Base-by-base conservation (phyloP, 2,888 invertebrate species). In the Drosophila eohydei region DNA sequence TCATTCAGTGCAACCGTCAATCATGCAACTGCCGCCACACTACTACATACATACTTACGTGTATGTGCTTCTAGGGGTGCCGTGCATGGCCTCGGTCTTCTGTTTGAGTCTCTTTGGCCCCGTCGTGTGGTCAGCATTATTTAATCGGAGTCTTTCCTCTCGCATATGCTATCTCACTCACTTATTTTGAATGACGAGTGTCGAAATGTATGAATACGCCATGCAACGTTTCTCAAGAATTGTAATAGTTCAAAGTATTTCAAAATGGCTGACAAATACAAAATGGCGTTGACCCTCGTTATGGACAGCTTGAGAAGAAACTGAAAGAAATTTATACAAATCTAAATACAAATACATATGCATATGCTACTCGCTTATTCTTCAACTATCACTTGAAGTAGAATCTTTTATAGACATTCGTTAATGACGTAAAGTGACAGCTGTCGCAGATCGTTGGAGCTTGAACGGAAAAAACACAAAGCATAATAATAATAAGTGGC, bases 1-100 rank as follows among this genome's bases (percentile, higher is more conserved):
- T 79, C 76, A 63, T 67, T 78, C 69, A 54, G 66, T 61, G 61
- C 64, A 70, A 52, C 65, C 76, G 79, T 79, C 86, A 81, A 77
- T 82, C 85, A 80, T 50, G 14, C 57, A 56, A 69, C 52, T 60
- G 65, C 26, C 55, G 44, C 51, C 55, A 43, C 16, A 40, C 44
- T 26, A 43, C 44, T 12, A 30, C 8, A 48, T 36, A 57, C 4
- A 46, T 36, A 41, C 32, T 6, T 51, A 14, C 44, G 7, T 62
- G 5, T 41, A 30, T 55, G 34, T 59, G 21, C 30, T 41, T 62
- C 30, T 36, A 46, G 36, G 52, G 51, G 50, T n/a, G 32, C 55
- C 40, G 52, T 50, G 41, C 41, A 54, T 46, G 43, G 58, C 36
- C 30, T 55, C 73, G 52, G 55, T 67, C 52, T 58, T 46, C 12